These are phyloP conservation scores for Callipepla squamata DNA, from an alignment of 2,113 vertebrate species.

Conservation along the genomic window DNA sequence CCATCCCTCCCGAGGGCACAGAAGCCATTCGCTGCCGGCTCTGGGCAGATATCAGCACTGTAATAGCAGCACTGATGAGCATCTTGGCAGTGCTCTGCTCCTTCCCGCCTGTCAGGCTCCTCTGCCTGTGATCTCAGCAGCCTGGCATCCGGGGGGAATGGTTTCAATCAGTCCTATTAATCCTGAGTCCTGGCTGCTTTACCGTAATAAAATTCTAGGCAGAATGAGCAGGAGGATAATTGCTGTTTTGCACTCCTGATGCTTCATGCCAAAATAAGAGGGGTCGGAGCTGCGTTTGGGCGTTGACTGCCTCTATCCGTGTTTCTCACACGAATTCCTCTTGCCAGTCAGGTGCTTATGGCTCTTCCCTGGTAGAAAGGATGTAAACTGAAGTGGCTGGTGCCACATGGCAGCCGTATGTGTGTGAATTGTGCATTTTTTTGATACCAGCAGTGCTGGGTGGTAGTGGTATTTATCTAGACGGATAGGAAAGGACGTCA, in stretches of 20 bases:
- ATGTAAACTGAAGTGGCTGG: not conserved
- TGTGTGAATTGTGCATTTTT: not conserved
- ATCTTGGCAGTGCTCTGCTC: not conserved
- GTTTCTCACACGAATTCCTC: not conserved
- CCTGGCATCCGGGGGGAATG: not conserved
- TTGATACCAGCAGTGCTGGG: not conserved
- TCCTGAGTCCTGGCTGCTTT: not conserved
- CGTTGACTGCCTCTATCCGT: not conserved
- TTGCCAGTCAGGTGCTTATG: rapidly evolving
- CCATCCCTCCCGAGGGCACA: not conserved
- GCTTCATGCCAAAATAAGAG: not conserved
- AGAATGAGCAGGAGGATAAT: not conserved
- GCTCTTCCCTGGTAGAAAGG: not conserved
- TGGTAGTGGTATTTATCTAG: not conserved
- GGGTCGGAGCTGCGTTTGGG: not conserved
- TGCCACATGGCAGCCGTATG: not conserved
- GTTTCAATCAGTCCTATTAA: not conserved
- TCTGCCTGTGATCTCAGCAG: not conserved
- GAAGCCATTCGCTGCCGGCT: rapidly evolving
- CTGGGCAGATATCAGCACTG: not conserved
- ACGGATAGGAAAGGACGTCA: not conserved
- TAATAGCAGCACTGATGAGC: not conserved
- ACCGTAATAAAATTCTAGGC: not conserved
- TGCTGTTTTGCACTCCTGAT: not conserved
- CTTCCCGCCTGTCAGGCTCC: not conserved